Evolutionary conservation across 2,113 vertebrate genomes (phyloP).

Genomic region (Pionites leucogaster): DNA sequence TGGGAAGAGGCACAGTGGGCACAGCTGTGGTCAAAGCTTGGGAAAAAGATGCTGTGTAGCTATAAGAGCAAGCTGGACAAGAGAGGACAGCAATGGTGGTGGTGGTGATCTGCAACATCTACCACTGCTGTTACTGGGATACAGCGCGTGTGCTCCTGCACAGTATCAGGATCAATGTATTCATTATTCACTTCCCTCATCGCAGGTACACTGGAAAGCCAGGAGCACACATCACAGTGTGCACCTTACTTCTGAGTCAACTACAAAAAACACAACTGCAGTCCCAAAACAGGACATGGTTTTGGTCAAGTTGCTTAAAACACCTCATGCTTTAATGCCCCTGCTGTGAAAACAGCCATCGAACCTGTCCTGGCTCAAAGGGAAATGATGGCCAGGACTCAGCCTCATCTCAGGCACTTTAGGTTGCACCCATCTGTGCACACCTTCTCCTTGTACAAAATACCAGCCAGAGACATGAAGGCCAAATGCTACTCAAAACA

Average conservation of each 20-base stretch:
- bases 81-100: neutral
- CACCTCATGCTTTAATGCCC: neutral
- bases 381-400: neutral
- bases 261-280: neutral
- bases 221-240: neutral
- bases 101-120: neutral
- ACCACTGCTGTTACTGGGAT: neutral
- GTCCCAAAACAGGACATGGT: neutral
- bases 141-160: neutral
- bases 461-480: neutral
- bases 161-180: neutral
- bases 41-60: neutral
- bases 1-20: neutral
- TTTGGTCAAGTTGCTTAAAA: neutral
- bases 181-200: fast-evolving
- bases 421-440: neutral
- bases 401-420: neutral
- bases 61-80: neutral
- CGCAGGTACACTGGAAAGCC: neutral
- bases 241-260: neutral
- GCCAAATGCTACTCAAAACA: neutral
- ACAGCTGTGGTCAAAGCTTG: neutral
- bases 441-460: neutral
- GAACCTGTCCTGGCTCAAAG: neutral
- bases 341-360: neutral